Base-by-base conservation (phyloP, 1,140 invertebrate genomes). In the Ladona fulva region DNA sequence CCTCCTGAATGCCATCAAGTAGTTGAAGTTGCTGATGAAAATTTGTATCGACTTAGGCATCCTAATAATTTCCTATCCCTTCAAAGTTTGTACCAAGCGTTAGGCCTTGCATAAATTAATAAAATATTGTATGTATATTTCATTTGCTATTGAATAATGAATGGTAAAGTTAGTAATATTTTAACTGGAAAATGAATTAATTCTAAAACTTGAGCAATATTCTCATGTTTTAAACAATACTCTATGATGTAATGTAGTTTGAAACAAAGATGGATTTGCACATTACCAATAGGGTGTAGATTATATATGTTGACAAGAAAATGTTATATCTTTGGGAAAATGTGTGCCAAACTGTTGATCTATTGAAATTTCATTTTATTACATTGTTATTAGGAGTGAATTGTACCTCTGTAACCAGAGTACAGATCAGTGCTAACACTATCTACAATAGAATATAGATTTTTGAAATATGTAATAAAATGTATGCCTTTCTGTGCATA, bases 121-220 rank as follows among this genome's bases (percentile, higher is more conserved):
- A 66, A 19, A 6, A 16, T 66, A 19, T 16, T 66, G 52, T 66
- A 22, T 66, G 16, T 1, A 66, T 66, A 66, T 66, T 66, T 66
- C 16, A 19, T 66, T 66, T 66, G n/a, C 52, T 66, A 66, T 66
- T 12, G 5, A 66, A 66, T 16, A 19, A 22, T 66, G n/a, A 66
- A 66, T 66, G 52, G 52, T 66, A 66, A 6, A 66, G 5, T 3
- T 66, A 66, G 52, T 66, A 22, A 66, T 66, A 66, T 66, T 66
- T 66, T 19, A 16, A 19, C 16, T 16, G 52, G 52, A 66, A 66
- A 22, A 66, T 19, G n/a, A 19, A 66, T 12, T 66, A 66, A 66
- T 66, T 66, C 52, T 66, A 66, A 66, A 66, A 66, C n/a, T 66
- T 66, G 52, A 66, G 52, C 52, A 66, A 66, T 66, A 66, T 66